Conservation (phyloP, 2,888 invertebrate genomes). For the Lycaena phlaeas region DNA sequence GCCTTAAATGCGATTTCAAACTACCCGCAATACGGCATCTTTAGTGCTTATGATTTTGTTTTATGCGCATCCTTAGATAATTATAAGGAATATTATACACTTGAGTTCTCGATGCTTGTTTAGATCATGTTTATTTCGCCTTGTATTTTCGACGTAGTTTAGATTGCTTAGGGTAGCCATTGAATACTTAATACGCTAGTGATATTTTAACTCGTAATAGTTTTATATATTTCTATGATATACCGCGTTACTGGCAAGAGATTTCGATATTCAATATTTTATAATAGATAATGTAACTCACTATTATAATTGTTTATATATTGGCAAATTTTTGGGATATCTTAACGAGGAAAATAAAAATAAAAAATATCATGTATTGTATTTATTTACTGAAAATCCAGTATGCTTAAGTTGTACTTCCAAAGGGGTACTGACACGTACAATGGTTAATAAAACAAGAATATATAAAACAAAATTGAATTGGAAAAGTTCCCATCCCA, state of each 20-base stretch:
- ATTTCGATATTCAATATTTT: constrained; percentile 48
- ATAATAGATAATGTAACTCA: constrained; percentile 39
- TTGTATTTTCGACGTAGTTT: background rate
- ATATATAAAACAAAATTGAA: background rate
- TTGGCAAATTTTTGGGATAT: constrained; percentile 50
- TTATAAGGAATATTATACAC: constrained; percentile 6
- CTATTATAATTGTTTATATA: constrained; percentile 54
- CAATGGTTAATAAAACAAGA: background rate
- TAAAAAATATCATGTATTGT: constrained; percentile 18
- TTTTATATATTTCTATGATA: constrained; percentile 66
- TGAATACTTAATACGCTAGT: constrained; percentile 28
- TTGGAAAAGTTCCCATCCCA: no score
- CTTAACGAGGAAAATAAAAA: constrained; percentile 29
- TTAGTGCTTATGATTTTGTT: background rate
- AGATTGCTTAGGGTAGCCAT: constrained; percentile 2
- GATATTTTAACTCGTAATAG: constrained; percentile 25
- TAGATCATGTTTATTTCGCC: constrained; percentile 9
- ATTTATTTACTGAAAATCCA: constrained; percentile 15
- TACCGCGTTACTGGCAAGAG: constrained; percentile 47
- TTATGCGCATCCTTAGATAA: background rate
- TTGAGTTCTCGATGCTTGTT: constrained; percentile 1
- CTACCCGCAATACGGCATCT: background rate
- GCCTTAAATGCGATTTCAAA: no score
- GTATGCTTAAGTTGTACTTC: no score
- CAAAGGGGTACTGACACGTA: background rate